Evolutionary conservation across 30 jellyfish, hydroid and myxozoan genomes (phyloP).

Genomic region (Hydra vulgaris): DNA sequence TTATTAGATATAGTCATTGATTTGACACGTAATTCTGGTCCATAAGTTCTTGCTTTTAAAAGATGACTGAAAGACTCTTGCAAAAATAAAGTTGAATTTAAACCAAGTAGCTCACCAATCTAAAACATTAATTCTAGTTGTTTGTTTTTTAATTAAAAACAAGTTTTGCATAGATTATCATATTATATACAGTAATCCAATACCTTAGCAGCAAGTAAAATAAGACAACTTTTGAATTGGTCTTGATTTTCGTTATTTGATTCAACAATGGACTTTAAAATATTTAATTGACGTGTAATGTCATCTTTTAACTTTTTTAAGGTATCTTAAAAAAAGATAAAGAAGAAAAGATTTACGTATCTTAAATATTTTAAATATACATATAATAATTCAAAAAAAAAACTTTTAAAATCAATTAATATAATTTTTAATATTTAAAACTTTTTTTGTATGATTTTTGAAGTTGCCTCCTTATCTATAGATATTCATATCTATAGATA

Average conservation of each 20-base stretch:
- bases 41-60: slow-evolving; percentile 38
- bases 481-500: too few species aligned
- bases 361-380: too few species aligned
- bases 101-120: slow-evolving; percentile 62
- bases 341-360: not conserved
- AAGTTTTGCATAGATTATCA: not conserved
- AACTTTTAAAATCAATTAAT: too few species aligned
- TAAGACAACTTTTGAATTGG: not conserved
- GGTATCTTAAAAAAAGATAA: not conserved
- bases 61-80: slow-evolving; percentile 43
- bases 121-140: slow-evolving; percentile 5
- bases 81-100: slow-evolving; percentile 52
- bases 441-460: not conserved
- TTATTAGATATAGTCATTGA: slow-evolving; percentile 12
- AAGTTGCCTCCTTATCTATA: too few species aligned
- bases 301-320: not conserved
- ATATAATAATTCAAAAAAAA: too few species aligned
- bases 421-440: too few species aligned
- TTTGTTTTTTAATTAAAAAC: not conserved
- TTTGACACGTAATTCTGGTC: slow-evolving; percentile 28
- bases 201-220: not conserved
- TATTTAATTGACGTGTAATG: not conserved
- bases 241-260: not conserved
- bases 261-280: not conserved
- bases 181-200: not conserved